Evolutionary conservation across 2,113 vertebrate genomes (phyloP), one percentile per base, ranked within the genome.

Genomic region (Pycnonotus jocosus): DNA sequence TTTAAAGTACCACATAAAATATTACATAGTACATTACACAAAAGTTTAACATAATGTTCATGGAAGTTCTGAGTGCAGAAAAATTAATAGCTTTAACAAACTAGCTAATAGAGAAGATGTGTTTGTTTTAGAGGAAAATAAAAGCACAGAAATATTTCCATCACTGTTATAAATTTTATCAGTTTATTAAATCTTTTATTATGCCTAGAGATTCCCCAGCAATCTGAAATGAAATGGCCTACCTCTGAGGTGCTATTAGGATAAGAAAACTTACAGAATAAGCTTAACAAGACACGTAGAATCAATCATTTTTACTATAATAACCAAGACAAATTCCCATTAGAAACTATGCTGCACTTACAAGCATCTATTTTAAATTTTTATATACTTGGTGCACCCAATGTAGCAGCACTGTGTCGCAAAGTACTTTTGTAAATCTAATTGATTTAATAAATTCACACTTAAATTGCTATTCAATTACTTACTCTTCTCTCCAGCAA

Each of bases 401-500:
- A 70, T 45, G 85, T 87, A 92, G 90, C 76, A 86, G 56, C 65
- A 57, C 66, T 71, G 58, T 91, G 64, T 74, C 71, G 91, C 84
- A 93, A 97, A 96, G 95, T 86, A 93, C 79, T 95, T 91, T 82
- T 81, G 76, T 91, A 96, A 95, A 94, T 95, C 66, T 96, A 92
- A 92, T 94, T 94, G 89, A 96, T 96, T 96, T 93, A 90, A 94
- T 95, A 95, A 94, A 94, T 94, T 92, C 82, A 95, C 90, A 95
- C 78, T 82, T 90, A 96, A 95, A 96, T 96, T 93, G 50, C 79
- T 93, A 81, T 92, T 96, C 93, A 96, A 93, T 96, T 94, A 96
- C 95, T 92, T 94, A 88, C 68, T 93, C 50, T 93, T 74, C 92
- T 95, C 85, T 92, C 92, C 93, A 95, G 88, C 76, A 93, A 90